Conservation (phyloP, 2,113 vertebrate genomes). For the Andinoacara biseriatus region DNA sequence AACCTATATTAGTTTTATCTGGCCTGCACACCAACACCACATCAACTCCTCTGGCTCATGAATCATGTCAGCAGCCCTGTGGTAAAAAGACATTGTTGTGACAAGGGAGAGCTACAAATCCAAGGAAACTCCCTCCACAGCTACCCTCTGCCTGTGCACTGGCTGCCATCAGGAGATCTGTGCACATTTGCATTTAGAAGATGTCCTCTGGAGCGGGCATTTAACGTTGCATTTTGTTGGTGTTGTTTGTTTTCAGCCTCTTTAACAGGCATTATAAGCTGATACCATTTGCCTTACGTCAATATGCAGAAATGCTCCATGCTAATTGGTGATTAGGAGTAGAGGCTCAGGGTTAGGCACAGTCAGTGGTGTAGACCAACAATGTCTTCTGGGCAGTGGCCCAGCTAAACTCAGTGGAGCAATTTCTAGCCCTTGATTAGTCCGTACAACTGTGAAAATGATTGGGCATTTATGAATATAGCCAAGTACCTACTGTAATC, state of each 20-base stretch:
- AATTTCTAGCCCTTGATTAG: constrained; percentile 61
- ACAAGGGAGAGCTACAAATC: constrained; percentile 58
- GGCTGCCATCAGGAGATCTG: constrained; percentile 17
- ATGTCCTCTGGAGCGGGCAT: constrained; percentile 22
- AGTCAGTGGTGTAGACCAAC: constrained; percentile 32
- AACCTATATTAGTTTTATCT: constrained; percentile 73
- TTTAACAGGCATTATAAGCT: constrained; percentile 38
- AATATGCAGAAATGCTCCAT: constrained; percentile 65
- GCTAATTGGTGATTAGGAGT: constrained; percentile 70
- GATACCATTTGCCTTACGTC: constrained; percentile 32
- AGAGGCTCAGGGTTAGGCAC: constrained; percentile 56
- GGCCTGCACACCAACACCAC: constrained; percentile 59
- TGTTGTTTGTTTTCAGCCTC: constrained; percentile 39
- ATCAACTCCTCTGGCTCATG: constrained; percentile 67
- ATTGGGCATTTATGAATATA: constrained; percentile 51
- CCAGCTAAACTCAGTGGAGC: constrained; percentile 39
- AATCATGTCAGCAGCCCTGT: constrained; percentile 68
- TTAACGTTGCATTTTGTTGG: constrained; percentile 27
- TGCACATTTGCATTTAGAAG: constrained; percentile 45
- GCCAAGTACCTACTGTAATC: constrained; percentile 2
- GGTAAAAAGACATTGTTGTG: constrained; percentile 69
- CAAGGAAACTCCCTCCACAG: constrained; percentile 45
- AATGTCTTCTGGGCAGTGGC: constrained; percentile 48
- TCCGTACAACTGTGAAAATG: constrained; percentile 36
- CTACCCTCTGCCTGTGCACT: constrained; percentile 36